Percentiles rank a stretch among this genome's conserved stretches.
phyloP scores from a whole-genome alignment of 2,888 invertebrate genomes.

The Thelaira solivaga region DNA sequence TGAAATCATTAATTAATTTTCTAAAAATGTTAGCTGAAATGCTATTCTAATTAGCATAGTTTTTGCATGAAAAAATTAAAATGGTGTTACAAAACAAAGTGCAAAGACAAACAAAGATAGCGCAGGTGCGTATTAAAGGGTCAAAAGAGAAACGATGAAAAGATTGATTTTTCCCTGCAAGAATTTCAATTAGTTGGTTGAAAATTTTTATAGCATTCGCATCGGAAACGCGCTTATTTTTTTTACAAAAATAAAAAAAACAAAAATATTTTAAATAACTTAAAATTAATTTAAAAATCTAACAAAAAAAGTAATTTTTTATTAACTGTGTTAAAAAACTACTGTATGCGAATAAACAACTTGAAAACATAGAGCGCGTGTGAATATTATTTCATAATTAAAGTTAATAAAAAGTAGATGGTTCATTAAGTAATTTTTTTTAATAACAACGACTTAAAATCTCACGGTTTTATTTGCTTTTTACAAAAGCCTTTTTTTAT shows the following conservation, averaged over 20 bases:
- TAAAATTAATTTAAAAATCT: conserved; percentile 10
- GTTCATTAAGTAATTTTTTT: conserved; percentile 33
- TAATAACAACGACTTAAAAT: conserved; percentile 20
- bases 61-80: conserved; percentile 13
- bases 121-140: conserved; percentile 58
- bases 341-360: conserved; percentile 44
- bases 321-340: conserved; percentile 53
- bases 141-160: conserved; percentile 64
- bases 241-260: conserved; percentile 34
- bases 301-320: not conserved
- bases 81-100: conserved; percentile 50
- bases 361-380: conserved; percentile 57
- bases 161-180: conserved; percentile 72
- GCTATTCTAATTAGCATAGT: conserved; percentile 41
- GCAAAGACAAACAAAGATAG: conserved; percentile 9
- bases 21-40: not conserved
- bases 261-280: conserved; percentile 10
- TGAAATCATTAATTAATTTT: not conserved
- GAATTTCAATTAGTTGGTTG: conserved; percentile 64
- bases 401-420: conserved; percentile 35
- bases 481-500: not conserved
- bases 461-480: conserved; percentile 5
- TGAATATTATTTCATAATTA: conserved; percentile 54
- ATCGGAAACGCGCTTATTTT: conserved; percentile 49
- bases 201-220: conserved; percentile 63